Conservation (phyloP, 2,888 invertebrate genomes). For the Lomographa bimaculata region DNA sequence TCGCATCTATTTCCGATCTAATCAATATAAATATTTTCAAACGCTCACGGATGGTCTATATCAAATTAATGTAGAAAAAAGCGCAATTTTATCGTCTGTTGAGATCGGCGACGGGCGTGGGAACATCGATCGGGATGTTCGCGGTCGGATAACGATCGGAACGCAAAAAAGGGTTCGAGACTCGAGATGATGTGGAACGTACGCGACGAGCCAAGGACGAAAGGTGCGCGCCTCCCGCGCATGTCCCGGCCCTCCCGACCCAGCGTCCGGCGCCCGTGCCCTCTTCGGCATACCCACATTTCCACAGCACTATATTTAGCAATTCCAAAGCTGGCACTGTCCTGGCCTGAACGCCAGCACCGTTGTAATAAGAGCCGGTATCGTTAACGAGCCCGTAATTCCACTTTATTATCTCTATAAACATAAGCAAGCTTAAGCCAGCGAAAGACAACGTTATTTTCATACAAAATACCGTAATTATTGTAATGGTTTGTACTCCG, state of each 20-base stretch:
- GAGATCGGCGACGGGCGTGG: conserved; percentile 68
- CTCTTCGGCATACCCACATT: no score
- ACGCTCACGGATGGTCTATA: conserved; percentile 46
- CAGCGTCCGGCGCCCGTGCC: background rate
- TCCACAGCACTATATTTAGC: conserved; percentile 81
- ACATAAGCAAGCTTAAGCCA: conserved; percentile 33
- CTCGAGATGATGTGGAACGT: conserved; percentile 68
- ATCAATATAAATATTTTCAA: conserved; percentile 26
- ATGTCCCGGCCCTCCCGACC: background rate
- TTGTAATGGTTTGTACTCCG: conserved; percentile 20
- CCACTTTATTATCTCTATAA: conserved; percentile 36
- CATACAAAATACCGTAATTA: conserved; percentile 28
- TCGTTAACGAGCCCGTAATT: conserved; percentile 45
- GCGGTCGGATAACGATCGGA: conserved; percentile 77
- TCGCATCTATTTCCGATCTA: conserved; percentile 24
- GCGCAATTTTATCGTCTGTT: conserved; percentile 66
- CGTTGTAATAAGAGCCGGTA: conserved; percentile 44
- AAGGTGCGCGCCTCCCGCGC: conserved; percentile 47
- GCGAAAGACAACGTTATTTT: conserved; percentile 24
- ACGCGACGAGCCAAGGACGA: conserved; percentile 66
- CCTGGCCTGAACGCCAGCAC: conserved; percentile 36
- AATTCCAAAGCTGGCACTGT: conserved; percentile 63
- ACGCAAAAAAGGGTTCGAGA: conserved; percentile 79
- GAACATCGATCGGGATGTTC: conserved; percentile 71
- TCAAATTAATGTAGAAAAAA: conserved; percentile 65